Evolutionary conservation across 2,113 vertebrate genomes (phyloP).

Genomic region (Scortum barcoo): DNA sequence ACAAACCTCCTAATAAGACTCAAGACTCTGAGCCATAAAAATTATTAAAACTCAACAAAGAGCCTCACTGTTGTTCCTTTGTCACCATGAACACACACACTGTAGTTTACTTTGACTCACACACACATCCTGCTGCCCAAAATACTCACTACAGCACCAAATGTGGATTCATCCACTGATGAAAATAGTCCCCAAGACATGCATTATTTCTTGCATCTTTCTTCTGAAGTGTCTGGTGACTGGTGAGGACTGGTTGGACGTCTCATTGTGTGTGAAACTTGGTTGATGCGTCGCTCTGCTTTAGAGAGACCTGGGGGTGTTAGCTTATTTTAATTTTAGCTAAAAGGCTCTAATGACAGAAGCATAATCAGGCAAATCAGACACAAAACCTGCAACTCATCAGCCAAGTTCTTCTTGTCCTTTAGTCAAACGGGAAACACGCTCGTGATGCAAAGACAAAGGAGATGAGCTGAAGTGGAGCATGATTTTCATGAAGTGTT

Average conservation of each 20-base stretch:
- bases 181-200: too few relatives aligned
- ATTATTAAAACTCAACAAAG: background rate
- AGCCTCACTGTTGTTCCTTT: too few relatives aligned
- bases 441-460: background rate
- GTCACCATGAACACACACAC: background rate
- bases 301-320: background rate
- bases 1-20: background rate
- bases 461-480: background rate
- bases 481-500: conserved; percentile 1
- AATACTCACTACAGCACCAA: background rate
- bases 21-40: too few relatives aligned
- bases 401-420: conserved; percentile 15
- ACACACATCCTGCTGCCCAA: background rate
- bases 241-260: background rate
- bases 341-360: too few relatives aligned
- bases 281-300: background rate
- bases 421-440: background rate
- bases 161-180: too few relatives aligned
- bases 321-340: too few relatives aligned
- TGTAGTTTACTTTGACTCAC: too few relatives aligned
- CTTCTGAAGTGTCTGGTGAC: too few relatives aligned
- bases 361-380: background rate
- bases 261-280: background rate
- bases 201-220: too few relatives aligned
- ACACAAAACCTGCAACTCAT: background rate